These are phyloP conservation scores for Odiellus spinosus DNA, from an alignment of 2,888 invertebrate species.

Conservation along the genomic window DNA sequence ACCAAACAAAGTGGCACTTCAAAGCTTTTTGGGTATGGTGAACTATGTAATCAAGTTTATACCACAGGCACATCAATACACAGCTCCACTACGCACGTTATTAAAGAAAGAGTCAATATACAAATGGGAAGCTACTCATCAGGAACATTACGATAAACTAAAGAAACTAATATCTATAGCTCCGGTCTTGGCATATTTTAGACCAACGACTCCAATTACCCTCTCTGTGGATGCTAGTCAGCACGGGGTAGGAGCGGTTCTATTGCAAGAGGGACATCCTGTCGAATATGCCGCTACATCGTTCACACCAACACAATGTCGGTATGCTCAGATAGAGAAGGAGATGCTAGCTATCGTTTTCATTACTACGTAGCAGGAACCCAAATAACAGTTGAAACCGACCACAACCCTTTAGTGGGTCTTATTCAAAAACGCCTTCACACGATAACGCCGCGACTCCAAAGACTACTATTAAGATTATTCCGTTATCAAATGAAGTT, in stretches of 20 bases:
- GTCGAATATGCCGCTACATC: constrained; percentile 4
- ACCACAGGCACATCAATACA: neutral
- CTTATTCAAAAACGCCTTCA: constrained; percentile 26
- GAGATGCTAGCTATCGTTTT: constrained; percentile 4
- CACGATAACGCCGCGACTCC: constrained; percentile 26
- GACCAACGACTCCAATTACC: constrained; percentile 2
- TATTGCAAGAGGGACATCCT: constrained; percentile 4
- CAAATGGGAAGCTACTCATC: constrained; percentile 1
- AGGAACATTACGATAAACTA: constrained; percentile 4
- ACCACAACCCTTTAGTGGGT: constrained; percentile 28
- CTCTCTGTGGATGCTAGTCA: constrained; percentile 6
- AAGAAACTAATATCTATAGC: constrained; percentile 4
- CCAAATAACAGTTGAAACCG: constrained; percentile 25
- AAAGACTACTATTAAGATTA: constrained; percentile 24
- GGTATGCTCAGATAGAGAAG: constrained; percentile 11
- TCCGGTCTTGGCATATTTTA: constrained; percentile 5
- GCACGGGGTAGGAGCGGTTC: constrained; percentile 4
- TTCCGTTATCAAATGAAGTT: constrained; percentile 3
- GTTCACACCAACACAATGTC: constrained; percentile 5
- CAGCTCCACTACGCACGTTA: neutral
- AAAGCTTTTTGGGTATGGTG: constrained; percentile 11
- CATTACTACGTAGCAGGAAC: constrained; percentile 2
- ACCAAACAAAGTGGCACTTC: constrained; percentile 3
- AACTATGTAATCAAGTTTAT: constrained; percentile 8
- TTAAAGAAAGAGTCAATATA: constrained; percentile 1